phyloP scores from a whole-genome alignment of 2,797 vertebrate species.

The Tauraco hartlaubi region DNA sequence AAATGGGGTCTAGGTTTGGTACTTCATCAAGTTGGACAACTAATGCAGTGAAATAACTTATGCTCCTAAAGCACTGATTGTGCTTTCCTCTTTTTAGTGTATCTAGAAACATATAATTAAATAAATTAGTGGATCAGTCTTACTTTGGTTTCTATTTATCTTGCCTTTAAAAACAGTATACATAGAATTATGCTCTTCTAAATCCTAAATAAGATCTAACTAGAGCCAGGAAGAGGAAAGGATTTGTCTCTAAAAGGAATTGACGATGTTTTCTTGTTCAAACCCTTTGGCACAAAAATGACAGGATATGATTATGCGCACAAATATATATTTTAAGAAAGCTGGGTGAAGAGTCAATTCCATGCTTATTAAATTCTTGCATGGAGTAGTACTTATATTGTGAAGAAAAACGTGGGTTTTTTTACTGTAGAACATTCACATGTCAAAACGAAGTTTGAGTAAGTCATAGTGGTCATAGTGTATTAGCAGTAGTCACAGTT shows the following conservation, averaged over 20 bases:
- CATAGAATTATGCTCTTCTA: not conserved
- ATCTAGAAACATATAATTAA: not conserved
- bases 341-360: not conserved
- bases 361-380: not conserved
- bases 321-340: not conserved
- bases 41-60: not conserved
- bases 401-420: not conserved
- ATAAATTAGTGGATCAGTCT: not conserved
- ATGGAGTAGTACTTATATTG: not conserved
- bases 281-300: not conserved
- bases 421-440: not conserved
- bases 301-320: not conserved
- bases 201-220: not conserved
- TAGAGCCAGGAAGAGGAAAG: not conserved
- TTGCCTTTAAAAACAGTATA: not conserved
- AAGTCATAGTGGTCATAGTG: not conserved
- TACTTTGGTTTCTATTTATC: not conserved
- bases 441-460: not conserved
- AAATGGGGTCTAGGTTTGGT: not conserved
- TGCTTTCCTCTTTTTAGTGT: not conserved
- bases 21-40: not conserved
- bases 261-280: not conserved
- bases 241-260: not conserved
- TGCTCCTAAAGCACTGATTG: not conserved
- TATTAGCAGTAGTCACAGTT: not conserved